phyloP scores from a whole-genome alignment of 1,140 invertebrate genomes.

The Liolophura sinensis region DNA sequence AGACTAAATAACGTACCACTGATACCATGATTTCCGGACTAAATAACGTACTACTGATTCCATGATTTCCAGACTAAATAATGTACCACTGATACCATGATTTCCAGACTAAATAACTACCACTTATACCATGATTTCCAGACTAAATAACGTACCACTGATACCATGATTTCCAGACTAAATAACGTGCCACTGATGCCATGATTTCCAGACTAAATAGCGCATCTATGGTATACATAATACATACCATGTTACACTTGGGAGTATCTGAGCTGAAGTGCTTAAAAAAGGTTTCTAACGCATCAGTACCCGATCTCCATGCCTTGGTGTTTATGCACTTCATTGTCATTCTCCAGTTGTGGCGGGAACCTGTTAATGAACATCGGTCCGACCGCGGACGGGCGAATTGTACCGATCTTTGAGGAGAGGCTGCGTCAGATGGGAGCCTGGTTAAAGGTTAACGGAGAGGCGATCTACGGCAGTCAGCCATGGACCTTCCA shows the following conservation, averaged over 20 bases:
- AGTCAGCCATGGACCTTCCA: constrained; percentile 72
- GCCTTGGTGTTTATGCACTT: neutral
- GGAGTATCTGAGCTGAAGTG: too few species aligned
- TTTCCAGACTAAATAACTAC: too few species aligned
- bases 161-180: too few species aligned
- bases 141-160: too few species aligned
- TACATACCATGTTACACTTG: neutral
- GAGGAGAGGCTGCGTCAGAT: constrained; percentile 76
- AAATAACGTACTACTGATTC: too few species aligned
- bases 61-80: too few species aligned
- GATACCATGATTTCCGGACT: too few species aligned
- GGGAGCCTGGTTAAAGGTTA: constrained; percentile 76
- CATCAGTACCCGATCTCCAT: neutral
- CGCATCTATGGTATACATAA: constrained; percentile 1
- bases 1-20: too few species aligned
- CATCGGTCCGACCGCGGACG: constrained; percentile 87
- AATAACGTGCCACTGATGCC: too few species aligned
- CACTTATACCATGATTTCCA: too few species aligned
- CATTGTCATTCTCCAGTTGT: constrained; percentile 63
- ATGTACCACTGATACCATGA: too few species aligned
- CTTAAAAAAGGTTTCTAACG: neutral
- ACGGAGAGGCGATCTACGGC: constrained; percentile 86
- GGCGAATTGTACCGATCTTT: constrained; percentile 83
- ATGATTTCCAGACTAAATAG: constrained; percentile 52
- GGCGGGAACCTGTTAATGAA: constrained; percentile 89